These are phyloP conservation scores for Phengaris alcon DNA, from an alignment of 2,888 invertebrate genomes.

Conservation along the genomic window DNA sequence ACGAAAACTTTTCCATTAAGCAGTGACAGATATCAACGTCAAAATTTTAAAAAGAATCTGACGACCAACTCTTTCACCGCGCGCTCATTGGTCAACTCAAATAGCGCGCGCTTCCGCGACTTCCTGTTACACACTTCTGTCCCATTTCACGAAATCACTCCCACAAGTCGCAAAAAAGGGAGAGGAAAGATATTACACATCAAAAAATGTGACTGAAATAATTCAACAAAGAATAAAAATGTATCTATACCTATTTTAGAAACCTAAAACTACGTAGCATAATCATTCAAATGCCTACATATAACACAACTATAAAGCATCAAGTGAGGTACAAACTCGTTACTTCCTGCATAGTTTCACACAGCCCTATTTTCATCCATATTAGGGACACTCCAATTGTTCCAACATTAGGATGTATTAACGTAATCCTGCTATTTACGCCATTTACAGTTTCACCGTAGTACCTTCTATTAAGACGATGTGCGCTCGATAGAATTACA, in stretches of 20 bases:
- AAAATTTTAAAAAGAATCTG: no score
- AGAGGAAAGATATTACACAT: no score
- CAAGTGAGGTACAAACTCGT: conserved; percentile 33
- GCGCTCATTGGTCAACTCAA: no score
- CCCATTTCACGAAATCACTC: no score
- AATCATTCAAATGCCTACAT: background rate
- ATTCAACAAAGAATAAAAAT: background rate
- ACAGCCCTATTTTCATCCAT: conserved; percentile 42
- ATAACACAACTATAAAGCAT: background rate
- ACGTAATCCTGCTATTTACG: conserved; percentile 30
- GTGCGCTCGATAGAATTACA: no score
- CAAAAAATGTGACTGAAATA: background rate
- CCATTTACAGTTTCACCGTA: conserved; percentile 1
- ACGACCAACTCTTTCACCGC: no score
- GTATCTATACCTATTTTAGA: background rate
- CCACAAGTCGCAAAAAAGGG: no score
- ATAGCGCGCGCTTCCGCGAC: no score
- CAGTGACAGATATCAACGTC: no score
- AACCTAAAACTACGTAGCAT: background rate
- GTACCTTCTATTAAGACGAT: background rate
- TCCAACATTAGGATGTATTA: conserved; percentile 40
- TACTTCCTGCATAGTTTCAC: conserved; percentile 62
- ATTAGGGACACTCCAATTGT: conserved; percentile 54
- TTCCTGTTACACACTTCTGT: no score
- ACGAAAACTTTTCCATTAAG: no score